A percentile compares a stretch with the other conserved stretches of the same genome.
Evolutionary conservation across 30 jellyfish, hydroid and myxozoan genomes (phyloP).

Genomic region (Phacellophora camtschatica): DNA sequence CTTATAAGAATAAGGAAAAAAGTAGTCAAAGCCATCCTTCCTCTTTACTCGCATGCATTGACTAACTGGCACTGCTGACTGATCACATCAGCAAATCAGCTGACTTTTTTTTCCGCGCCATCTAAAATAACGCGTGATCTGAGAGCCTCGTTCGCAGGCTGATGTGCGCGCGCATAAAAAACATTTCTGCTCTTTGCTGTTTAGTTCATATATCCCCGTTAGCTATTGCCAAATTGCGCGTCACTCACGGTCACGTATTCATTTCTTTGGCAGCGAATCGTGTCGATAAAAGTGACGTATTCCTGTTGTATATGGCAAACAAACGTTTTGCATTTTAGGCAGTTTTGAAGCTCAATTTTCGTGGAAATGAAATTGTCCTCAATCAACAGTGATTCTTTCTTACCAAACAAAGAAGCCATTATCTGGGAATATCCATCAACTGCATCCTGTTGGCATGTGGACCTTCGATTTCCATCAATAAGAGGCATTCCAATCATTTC

Average conservation of each 20-base stretch:
- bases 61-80: too few relatives aligned
- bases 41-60: too few relatives aligned
- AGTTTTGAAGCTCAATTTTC: neutral
- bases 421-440: slow-evolving; percentile 1
- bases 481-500: neutral
- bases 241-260: neutral
- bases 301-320: neutral
- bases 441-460: neutral
- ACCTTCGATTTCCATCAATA: neutral
- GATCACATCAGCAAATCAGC: too few relatives aligned
- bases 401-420: neutral
- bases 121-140: too few relatives aligned
- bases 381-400: neutral
- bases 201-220: neutral
- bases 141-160: too few relatives aligned
- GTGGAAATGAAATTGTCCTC: neutral
- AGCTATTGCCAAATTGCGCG: neutral
- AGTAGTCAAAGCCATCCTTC: too few relatives aligned
- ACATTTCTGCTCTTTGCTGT: neutral
- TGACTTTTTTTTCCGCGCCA: too few relatives aligned
- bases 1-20: too few relatives aligned
- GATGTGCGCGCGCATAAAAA: neutral
- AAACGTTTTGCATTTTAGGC: neutral
- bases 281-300: neutral
- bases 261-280: neutral